phyloP scores from a whole-genome alignment of 2,888 invertebrate genomes.

The Pristionchus exspectatus region DNA sequence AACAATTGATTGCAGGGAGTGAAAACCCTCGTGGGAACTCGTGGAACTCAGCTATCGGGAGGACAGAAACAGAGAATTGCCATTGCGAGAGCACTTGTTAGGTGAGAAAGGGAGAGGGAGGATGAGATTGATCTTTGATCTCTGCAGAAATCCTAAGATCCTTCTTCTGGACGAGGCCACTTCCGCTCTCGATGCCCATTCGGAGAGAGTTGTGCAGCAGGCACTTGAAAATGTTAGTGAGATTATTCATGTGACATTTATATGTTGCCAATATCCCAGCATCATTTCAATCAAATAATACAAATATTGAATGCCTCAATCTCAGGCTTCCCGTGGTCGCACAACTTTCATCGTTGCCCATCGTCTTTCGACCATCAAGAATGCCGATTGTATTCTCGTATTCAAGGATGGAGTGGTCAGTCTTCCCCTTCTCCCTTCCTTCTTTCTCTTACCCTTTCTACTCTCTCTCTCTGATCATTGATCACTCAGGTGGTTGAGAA shows the following conservation, averaged over 20 bases:
- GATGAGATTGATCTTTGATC: neutral
- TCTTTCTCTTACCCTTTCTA: neutral
- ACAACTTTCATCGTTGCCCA: constrained; percentile 80
- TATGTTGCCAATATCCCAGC: too few relatives aligned
- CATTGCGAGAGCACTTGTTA: constrained; percentile 59
- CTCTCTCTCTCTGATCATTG: neutral
- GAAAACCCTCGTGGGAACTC: constrained; percentile 64
- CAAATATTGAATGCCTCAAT: neutral
- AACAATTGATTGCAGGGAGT: constrained; percentile 57
- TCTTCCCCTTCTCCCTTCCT: neutral
- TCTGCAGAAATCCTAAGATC: constrained; percentile 59
- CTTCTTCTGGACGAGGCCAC: constrained; percentile 62
- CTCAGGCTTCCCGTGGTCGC: constrained; percentile 69
- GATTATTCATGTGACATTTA: neutral
- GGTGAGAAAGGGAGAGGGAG: neutral
- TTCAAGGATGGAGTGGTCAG: constrained; percentile 75
- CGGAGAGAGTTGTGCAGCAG: constrained; percentile 60
- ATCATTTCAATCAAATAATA: too few relatives aligned
- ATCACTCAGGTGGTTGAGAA: constrained; percentile 82
- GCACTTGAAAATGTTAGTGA: constrained; percentile 59
- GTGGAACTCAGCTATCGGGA: constrained; percentile 64
- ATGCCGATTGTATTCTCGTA: constrained; percentile 80
- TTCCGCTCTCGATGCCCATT: constrained; percentile 60
- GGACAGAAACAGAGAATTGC: constrained; percentile 65
- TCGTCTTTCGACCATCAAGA: constrained; percentile 81